Conservation (phyloP, 2,888 invertebrate genomes). For the Tetragnatha montana region DNA sequence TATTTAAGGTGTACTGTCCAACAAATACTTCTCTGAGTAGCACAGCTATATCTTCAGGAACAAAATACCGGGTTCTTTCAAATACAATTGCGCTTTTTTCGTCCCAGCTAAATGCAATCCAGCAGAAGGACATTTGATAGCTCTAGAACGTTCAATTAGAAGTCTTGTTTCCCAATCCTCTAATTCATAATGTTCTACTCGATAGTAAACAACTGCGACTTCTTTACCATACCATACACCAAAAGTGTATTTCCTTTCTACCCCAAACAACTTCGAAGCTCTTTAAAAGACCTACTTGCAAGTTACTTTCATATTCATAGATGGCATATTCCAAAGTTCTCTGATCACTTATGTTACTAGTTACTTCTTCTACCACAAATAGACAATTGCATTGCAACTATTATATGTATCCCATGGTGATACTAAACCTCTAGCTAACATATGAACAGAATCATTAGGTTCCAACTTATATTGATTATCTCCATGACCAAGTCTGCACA, state of each 20-base stretch:
- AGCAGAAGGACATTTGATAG: slow-evolving; percentile 91
- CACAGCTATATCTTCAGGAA: slow-evolving; percentile 81
- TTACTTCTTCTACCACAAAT: slow-evolving; percentile 90
- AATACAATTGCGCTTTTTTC: slow-evolving; percentile 87
- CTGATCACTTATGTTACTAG: slow-evolving; percentile 96
- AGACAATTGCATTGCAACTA: slow-evolving; percentile 83
- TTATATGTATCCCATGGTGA: slow-evolving; percentile 91
- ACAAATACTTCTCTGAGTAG: slow-evolving; percentile 89
- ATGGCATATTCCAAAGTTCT: slow-evolving; percentile 93
- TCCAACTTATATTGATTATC: slow-evolving; percentile 87
- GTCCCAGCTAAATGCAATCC: slow-evolving; percentile 82
- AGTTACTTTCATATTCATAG: slow-evolving; percentile 83
- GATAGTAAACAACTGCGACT: slow-evolving; percentile 93
- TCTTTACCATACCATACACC: slow-evolving; percentile 80
- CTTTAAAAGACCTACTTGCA: slow-evolving; percentile 84
- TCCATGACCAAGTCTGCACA: slow-evolving; percentile 83
- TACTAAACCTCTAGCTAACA: slow-evolving; percentile 87
- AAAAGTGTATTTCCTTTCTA: slow-evolving; percentile 73
- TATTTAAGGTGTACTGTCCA: slow-evolving; percentile 90
- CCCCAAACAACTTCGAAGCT: slow-evolving; percentile 53
- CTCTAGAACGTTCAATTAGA: slow-evolving; percentile 88
- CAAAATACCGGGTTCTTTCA: slow-evolving; percentile 84
- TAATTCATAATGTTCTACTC: slow-evolving; percentile 87
- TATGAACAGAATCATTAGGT: slow-evolving; percentile 86
- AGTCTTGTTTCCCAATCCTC: slow-evolving; percentile 92